Base-by-base conservation (phyloP, 2,113 vertebrate genomes). In the Bagarius yarrelli region DNA sequence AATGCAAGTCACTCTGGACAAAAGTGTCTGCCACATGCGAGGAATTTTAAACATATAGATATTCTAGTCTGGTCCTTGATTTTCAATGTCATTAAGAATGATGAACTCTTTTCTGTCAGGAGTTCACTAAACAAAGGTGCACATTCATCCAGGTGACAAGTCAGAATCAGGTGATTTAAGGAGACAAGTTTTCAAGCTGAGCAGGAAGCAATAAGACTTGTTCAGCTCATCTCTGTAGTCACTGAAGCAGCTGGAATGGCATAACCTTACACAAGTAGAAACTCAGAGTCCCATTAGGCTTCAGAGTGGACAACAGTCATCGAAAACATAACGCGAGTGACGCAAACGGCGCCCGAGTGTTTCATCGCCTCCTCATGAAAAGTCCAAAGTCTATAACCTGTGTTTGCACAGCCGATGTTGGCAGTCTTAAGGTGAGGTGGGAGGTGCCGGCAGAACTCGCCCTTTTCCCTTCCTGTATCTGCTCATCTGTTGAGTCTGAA, bases 211-310 rank as follows among this genome's bases (percentile, higher is more conserved):
- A 69, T 56, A 64, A 61, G 70, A 74, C 47, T 32, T 11, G 8
- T 23, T 55, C 21, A 40, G 75, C 27, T 47, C 57, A 78, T 56
- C 12, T 3, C 23, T 50, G 30, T 6, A n/a, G 64, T 52, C 47
- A 52, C 32, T 57, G 40, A 30, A 78, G 70, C 81, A 86, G 86
- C 83, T 86, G 84, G 73, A 87, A 87, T 87, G 82, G 77, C 86
- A 87, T 88, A 89, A 88, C 90, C 91, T 91, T 92, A 92, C 90
- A 19, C 56, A 52, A 69, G 34, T 56, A 14, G 61, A 25, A 27
- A 70, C 79, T 80, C 74, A 30, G 16, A 60, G 44, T 36, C 63
- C 36, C 57, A 34, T 78, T 67, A 60, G 55, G 36, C 79, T 2
- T 11, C 50, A 11, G 56, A 52, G 64, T 61, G 3, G 57, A 56